Evolutionary conservation across 1,140 invertebrate genomes (phyloP), one percentile per base, ranked within the genome.

Genomic region (Apis dorsata): DNA sequence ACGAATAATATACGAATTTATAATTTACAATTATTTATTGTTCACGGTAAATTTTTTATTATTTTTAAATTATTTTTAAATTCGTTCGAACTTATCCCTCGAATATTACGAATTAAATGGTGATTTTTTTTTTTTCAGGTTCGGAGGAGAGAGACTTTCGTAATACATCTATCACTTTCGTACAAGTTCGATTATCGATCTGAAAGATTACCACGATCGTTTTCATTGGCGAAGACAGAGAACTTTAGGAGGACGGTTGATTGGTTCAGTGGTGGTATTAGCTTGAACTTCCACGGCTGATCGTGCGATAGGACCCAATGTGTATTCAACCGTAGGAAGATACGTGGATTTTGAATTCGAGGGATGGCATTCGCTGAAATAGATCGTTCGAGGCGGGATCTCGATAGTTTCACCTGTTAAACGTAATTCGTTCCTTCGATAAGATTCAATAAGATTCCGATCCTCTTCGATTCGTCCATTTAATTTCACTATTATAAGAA

Each of bases 321-420:
- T 81, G 76, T 72, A 85, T 34, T 86, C 79, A 76, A 85, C 57
- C 69, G 44, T 57, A 57, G 53, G 44, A 85, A 71, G 84, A 87
- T 85, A 81, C 78, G 80, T 85, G 74, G 84, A 87, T 74, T 84
- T 83, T 83, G 62, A 68, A 81, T 85, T 83, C 72, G 60, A 57
- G 55, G 21, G 68, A 68, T 85, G 9, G 77, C 83, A 63, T 81
- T 87, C 86, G 69, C 73, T 65, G 68, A 81, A 86, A 84, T 75
- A 81, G 77, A 84, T 86, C 77, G 73, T 86, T 81, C 78, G 73
- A 62, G 59, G 34, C 80, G 59, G n/a, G n/a, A 74, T 57, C 55
- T 15, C 49, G 53, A 59, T 24, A 5, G 65, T 11, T 74, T 81
- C 34, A 57, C n/a, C 51, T 28, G 28, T 63, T 53, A 62, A 72